Conservation (phyloP, 2,888 invertebrate species). For the Chloromyia formosa region DNA sequence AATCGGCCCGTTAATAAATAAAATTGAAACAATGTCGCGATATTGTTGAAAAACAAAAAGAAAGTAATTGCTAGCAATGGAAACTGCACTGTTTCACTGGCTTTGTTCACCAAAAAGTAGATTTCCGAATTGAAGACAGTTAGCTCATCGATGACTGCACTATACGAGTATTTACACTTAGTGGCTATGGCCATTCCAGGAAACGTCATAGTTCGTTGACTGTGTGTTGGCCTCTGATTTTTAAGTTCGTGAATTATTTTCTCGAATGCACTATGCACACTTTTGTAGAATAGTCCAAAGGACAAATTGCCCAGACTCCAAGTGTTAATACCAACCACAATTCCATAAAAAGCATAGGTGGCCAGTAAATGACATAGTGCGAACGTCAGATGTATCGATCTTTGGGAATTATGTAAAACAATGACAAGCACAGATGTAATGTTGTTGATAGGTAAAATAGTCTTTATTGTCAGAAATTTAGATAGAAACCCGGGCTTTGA, state of each 20-base stretch:
- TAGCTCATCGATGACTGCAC: background rate
- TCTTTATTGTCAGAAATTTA: too few relatives aligned
- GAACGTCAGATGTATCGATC: too few relatives aligned
- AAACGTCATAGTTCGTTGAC: background rate
- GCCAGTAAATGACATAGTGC: too few relatives aligned
- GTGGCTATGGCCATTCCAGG: background rate
- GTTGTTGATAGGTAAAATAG: too few relatives aligned
- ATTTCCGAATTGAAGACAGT: background rate
- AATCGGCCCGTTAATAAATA: background rate
- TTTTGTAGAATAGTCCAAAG: background rate
- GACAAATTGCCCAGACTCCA: background rate
- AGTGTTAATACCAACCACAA: background rate
- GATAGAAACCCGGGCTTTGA: too few relatives aligned
- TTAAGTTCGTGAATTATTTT: background rate
- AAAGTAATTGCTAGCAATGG: background rate
- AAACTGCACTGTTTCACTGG: background rate
- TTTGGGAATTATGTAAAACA: too few relatives aligned
- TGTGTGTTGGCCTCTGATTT: too few relatives aligned
- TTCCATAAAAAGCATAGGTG: too few relatives aligned
- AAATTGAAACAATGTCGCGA: background rate
- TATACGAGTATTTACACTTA: background rate
- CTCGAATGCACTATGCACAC: background rate
- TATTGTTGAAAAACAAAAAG: background rate
- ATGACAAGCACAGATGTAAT: too few relatives aligned
- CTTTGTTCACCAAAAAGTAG: background rate